A percentile compares a stretch with the other conserved stretches of the same genome.
Conservation (phyloP, 2,113 vertebrate genomes). For the Bos taurus region DNA sequence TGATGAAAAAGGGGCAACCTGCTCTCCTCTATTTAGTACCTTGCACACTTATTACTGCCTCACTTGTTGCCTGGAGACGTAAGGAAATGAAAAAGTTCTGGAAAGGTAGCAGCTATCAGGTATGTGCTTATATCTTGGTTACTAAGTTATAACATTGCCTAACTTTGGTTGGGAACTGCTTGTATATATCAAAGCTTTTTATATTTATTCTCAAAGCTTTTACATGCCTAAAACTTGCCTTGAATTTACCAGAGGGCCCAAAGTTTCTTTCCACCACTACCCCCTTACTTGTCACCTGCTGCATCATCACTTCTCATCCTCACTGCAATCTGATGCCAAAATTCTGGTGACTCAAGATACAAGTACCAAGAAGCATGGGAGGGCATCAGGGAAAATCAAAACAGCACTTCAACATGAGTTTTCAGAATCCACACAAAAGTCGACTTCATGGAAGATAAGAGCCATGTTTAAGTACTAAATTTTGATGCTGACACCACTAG, state of each 20-base stretch:
- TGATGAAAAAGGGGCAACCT: slow-evolving; percentile 93
- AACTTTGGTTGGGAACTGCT: neutral
- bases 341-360: neutral
- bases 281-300: neutral
- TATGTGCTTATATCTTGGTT: slow-evolving; percentile 69
- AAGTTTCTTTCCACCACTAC: neutral
- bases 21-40: slow-evolving; percentile 97
- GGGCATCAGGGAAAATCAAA: neutral
- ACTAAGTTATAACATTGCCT: neutral
- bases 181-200: neutral
- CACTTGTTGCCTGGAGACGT: slow-evolving; percentile 86
- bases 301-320: neutral
- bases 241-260: neutral
- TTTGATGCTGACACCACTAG: neutral
- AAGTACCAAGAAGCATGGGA: neutral
- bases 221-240: neutral
- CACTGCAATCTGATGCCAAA: neutral
- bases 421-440: neutral
- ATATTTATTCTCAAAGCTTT: neutral
- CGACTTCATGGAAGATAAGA: neutral
- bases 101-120: slow-evolving; percentile 91
- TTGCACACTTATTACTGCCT: slow-evolving; percentile 89
- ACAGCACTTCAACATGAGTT: neutral
- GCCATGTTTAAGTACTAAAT: neutral
- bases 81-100: slow-evolving; percentile 94